Percentiles rank a stretch among this genome's conserved stretches.
These are phyloP conservation scores for Drosophila robusta DNA, from an alignment of 2,888 invertebrate species.

Conservation along the genomic window DNA sequence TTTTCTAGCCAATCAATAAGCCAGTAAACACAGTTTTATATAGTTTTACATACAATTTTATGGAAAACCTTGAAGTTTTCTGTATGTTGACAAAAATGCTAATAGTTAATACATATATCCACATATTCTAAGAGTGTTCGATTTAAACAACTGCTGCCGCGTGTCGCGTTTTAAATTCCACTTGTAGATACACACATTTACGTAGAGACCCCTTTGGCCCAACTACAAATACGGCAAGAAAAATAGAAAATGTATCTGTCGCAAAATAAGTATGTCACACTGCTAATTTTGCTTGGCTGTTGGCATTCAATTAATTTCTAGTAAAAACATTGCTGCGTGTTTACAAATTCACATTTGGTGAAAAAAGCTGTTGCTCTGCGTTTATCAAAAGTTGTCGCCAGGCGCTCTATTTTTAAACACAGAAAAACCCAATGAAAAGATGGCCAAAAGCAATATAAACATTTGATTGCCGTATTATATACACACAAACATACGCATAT, in stretches of 20 bases:
- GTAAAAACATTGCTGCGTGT: slow-evolving; percentile 61
- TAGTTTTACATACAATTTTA: no score
- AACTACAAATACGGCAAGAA: slow-evolving; percentile 13
- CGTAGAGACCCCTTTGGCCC: not conserved
- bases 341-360: slow-evolving; percentile 53
- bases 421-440: slow-evolving; percentile 12
- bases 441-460: slow-evolving; percentile 36
- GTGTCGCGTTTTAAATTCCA: slow-evolving; percentile 56
- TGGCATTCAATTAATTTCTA: slow-evolving; percentile 50
- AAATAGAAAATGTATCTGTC: slow-evolving; percentile 41
- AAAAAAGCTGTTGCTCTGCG: slow-evolving; percentile 22
- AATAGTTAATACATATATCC: not conserved
- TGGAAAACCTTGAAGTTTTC: no score
- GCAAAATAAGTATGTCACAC: slow-evolving; percentile 46
- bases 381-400: slow-evolving; percentile 56
- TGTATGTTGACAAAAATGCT: no score
- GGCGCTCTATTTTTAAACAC: slow-evolving; percentile 52
- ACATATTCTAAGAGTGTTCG: slow-evolving; percentile 4
- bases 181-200: not conserved
- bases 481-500: slow-evolving; percentile 15
- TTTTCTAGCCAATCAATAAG: no score
- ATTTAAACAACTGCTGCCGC: slow-evolving; percentile 41
- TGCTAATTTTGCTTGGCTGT: slow-evolving; percentile 38
- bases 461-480: slow-evolving; percentile 16
- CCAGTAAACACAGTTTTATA: no score